Base-by-base conservation (phyloP, 1,140 invertebrate genomes). In the Oedothorax gibbosus region DNA sequence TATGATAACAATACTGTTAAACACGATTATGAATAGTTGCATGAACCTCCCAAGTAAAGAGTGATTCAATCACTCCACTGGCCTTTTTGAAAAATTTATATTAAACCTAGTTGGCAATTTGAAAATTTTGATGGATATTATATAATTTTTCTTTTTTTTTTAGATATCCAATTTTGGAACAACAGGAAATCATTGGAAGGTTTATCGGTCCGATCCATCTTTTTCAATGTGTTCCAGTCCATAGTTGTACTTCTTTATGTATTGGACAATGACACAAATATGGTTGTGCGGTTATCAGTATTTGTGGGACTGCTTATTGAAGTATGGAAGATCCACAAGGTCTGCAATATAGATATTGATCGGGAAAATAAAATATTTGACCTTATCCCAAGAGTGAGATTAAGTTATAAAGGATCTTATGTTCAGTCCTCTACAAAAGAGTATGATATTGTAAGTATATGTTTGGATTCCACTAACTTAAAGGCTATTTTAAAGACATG, bases 131-230 rank as follows among this genome's bases (percentile, higher is more conserved):
- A 7, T 69, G 35, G 35, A 35, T 54, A 2, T 2, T 73, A 60
- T 18, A 49, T 68, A 68, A 68, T 56, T 68, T 80, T 49, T 10
- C 50, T 51, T 56, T 53, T 50, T 62, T 77, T 18, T 49, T 62
- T 89, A 95, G 95, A 99, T 91, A 99, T 99, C 89, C 98, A 99
- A 91, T 99, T 99, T 89, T 99, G 99, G 99, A 97, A 98, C 86
- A 98, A 98, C 88, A 92, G 98, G 57, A 97, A 99, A 90, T 98
- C 97, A 7, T 91, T 99, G 51, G 98, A 99, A 92, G 98, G 98
- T 65, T 91, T 99, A 9, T 99, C 98, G 0, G 98, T 99, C 11
- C 93, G 98, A 85, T 98, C 97, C 0, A 97, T 99, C n/a, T 98
- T 99, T 90, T 99, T 99, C 90, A 98, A 98, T 88, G 97, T 99